These are phyloP conservation scores for Ceriagrion tenellum DNA, from an alignment of 2,888 invertebrate genomes.

Conservation along the genomic window DNA sequence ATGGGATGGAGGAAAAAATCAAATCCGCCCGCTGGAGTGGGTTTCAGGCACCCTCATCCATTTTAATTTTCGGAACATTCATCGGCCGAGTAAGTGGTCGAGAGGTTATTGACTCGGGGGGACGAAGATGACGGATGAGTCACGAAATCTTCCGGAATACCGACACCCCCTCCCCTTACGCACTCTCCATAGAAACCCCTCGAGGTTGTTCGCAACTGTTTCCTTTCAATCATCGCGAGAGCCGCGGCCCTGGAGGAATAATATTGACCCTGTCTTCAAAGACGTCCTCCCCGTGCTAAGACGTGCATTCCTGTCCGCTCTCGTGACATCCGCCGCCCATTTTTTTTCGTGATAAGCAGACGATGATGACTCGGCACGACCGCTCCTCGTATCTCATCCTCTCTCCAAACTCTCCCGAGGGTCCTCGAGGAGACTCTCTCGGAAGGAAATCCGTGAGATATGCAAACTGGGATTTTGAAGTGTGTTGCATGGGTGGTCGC, in stretches of 20 bases:
- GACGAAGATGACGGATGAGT: background rate
- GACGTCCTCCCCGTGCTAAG: background rate
- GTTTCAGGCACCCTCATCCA: background rate
- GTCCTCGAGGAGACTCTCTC: background rate
- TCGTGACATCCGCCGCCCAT: background rate
- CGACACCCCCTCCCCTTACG: background rate
- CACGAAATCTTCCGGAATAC: background rate
- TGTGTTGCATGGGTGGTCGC: background rate
- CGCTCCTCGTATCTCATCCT: background rate
- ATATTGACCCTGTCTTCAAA: background rate
- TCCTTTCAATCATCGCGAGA: background rate
- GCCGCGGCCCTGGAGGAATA: background rate
- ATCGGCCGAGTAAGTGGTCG: background rate
- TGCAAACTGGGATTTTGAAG: background rate
- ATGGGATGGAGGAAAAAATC: too few relatives aligned
- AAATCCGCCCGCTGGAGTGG: too few relatives aligned
- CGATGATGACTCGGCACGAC: background rate
- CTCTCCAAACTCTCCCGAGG: background rate
- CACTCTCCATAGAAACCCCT: background rate
- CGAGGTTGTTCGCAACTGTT: background rate
- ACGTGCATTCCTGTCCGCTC: background rate
- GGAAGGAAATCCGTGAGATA: conserved; percentile 18
- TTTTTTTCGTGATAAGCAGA: background rate
- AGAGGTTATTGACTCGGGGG: background rate
- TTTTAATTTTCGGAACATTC: background rate